These are phyloP conservation scores for Theristicus caerulescens DNA, from an alignment of 2,113 vertebrate species.

Conservation along the genomic window DNA sequence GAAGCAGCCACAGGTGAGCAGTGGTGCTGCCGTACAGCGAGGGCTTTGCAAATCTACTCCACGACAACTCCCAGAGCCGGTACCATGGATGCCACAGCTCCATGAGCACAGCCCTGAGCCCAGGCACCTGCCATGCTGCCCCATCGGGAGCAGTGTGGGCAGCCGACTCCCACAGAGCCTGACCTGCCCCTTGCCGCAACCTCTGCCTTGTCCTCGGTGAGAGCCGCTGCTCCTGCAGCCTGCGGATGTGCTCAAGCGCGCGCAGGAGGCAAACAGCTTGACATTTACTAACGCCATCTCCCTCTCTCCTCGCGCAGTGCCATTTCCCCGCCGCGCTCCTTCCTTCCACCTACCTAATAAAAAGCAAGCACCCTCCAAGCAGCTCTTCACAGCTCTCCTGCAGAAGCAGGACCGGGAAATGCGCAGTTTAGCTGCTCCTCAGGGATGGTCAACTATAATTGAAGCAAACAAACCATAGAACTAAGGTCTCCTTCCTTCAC, in stretches of 20 bases:
- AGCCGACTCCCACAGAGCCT: not conserved
- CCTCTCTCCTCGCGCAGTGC: not conserved
- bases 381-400: not conserved
- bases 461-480: conserved; percentile 26
- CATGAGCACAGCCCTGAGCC: not conserved
- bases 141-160: rapidly evolving
- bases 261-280: not conserved
- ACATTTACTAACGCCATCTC: conserved; percentile 2
- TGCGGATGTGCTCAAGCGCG: rapidly evolving
- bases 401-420: not conserved
- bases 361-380: not conserved
- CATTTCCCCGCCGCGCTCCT: not conserved
- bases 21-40: not conserved
- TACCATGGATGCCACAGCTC: rapidly evolving
- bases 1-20: not conserved
- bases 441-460: not conserved
- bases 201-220: not conserved
- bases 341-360: not conserved
- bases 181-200: not conserved
- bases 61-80: rapidly evolving
- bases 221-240: not conserved
- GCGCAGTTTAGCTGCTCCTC: not conserved
- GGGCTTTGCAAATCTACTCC: not conserved
- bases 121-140: rapidly evolving
- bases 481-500: not conserved